Conservation (phyloP, 2,113 vertebrate genomes). For the Heterotis niloticus region DNA sequence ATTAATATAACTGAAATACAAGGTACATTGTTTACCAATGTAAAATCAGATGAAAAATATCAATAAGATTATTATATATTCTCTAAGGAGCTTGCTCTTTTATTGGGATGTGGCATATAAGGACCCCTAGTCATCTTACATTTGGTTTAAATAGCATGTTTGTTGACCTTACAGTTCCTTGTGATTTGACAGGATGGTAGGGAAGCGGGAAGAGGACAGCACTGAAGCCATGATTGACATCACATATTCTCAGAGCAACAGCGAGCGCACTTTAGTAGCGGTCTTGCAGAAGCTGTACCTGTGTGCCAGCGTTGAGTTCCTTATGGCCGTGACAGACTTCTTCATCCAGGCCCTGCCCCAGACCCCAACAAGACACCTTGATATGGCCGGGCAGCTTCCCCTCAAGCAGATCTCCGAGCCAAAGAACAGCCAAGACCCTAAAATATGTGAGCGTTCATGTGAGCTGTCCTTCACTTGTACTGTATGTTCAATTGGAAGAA, state of each 20-base stretch:
- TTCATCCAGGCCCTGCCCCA: conserved; percentile 81
- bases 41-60: too few relatives aligned
- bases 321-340: conserved; percentile 87
- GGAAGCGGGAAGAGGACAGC: conserved; percentile 65
- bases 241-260: conserved; percentile 66
- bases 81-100: too few relatives aligned
- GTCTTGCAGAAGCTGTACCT: conserved; percentile 85
- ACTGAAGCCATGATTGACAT: conserved; percentile 77
- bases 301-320: conserved; percentile 92
- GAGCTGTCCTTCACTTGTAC: not conserved
- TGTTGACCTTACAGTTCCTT: not conserved
- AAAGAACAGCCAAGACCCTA: conserved; percentile 50
- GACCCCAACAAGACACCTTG: conserved; percentile 35
- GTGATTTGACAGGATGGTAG: conserved; percentile 78
- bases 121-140: too few relatives aligned
- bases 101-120: not conserved
- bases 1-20: too few relatives aligned
- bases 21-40: too few relatives aligned
- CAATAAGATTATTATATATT: too few relatives aligned
- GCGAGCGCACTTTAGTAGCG: conserved; percentile 64
- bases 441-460: conserved; percentile 38
- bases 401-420: conserved; percentile 60
- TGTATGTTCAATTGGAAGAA: too few relatives aligned
- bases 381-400: conserved; percentile 61
- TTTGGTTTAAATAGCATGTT: not conserved